Percentiles rank a stretch among this genome's conserved stretches.
Conservation (phyloP, 2,113 vertebrate genomes). For the Galemys pyrenaicus region DNA sequence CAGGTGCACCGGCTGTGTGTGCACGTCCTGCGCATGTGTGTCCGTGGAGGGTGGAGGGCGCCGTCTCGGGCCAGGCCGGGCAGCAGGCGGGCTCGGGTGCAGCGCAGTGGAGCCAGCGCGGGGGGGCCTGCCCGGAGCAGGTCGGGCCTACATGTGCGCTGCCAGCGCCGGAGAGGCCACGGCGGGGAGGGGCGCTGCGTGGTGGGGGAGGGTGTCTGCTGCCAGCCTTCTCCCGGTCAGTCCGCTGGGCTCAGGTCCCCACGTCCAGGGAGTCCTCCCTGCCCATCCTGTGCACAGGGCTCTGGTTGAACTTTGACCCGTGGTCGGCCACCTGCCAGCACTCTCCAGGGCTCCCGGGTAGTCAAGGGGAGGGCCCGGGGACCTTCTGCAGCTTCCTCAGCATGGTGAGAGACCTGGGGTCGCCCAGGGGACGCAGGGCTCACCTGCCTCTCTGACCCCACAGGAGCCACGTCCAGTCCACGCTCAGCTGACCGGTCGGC, state of each 20-base stretch:
- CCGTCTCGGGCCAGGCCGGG: too few relatives aligned
- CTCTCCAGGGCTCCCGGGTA: background rate
- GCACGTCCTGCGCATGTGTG: too few relatives aligned
- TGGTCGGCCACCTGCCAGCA: background rate
- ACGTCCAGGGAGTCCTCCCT: background rate
- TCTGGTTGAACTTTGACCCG: background rate
- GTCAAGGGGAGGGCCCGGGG: too few relatives aligned
- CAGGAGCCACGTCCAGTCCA: too few relatives aligned
- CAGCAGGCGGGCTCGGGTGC: too few relatives aligned
- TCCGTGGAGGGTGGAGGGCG: too few relatives aligned
- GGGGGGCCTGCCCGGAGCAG: slow-evolving; percentile 70
- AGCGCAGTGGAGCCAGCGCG: too few relatives aligned
- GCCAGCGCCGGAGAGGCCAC: background rate
- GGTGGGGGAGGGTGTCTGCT: background rate
- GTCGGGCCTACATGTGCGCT: slow-evolving; percentile 18
- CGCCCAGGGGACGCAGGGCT: too few relatives aligned
- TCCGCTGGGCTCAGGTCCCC: background rate
- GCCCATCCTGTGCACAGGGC: background rate
- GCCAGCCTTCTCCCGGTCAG: background rate
- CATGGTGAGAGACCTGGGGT: too few relatives aligned
- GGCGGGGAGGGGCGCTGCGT: background rate
- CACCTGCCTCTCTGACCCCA: too few relatives aligned
- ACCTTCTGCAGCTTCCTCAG: background rate
- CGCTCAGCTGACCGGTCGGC: too few relatives aligned
- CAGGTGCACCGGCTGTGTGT: too few relatives aligned